Base-by-base conservation (phyloP, 2,888 invertebrate species). In the Dascillus cervinus region DNA sequence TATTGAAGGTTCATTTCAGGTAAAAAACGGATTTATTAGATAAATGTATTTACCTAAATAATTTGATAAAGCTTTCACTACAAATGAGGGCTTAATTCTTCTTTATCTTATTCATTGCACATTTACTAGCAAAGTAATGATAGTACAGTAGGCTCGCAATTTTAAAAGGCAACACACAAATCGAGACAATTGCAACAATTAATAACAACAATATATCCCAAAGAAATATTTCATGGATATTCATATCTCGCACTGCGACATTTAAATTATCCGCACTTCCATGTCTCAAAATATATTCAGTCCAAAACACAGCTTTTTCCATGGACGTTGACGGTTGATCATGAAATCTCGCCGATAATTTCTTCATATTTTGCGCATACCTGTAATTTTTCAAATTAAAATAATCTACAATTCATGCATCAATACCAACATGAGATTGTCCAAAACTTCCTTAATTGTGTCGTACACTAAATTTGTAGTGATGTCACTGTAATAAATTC, bases 301-400 rank as follows among this genome's bases (percentile, higher is more conserved):
- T 30, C 47, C 49, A 49, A 34, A 39, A 47, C 3, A 47, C 30
- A 4, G 41, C 47, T 23, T 35, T 27, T 11, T 41, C 34, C 8
- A 49, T 15, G 2, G 52, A 41, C 3, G 44, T 34, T 9, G 42
- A 34, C 4, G 44, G 44, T 28, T 42, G 42, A 36, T 53, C 52
- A n/a, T 34, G 33, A 24, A 37, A 46, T 19, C 29, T 32, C 29
- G 24, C 28, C 1, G 51, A 47, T 12, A 49, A 13, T 3, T 27
- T 12, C 25, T 43, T 28, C 15, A 39, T 42, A 13, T 45, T 47
- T 20, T 36, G 20, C 4, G 20, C 26, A 26, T 53, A 53, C 4
- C 47, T 52, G 14, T 22, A 43, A 41, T 9, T 6, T 6, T 9
- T 23, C 10, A 23, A 23, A 23, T n/a, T n/a, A n/a, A n/a, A 23